Evolutionary conservation across 2,888 invertebrate genomes (phyloP).

Genomic region (Polia nebulosa): DNA sequence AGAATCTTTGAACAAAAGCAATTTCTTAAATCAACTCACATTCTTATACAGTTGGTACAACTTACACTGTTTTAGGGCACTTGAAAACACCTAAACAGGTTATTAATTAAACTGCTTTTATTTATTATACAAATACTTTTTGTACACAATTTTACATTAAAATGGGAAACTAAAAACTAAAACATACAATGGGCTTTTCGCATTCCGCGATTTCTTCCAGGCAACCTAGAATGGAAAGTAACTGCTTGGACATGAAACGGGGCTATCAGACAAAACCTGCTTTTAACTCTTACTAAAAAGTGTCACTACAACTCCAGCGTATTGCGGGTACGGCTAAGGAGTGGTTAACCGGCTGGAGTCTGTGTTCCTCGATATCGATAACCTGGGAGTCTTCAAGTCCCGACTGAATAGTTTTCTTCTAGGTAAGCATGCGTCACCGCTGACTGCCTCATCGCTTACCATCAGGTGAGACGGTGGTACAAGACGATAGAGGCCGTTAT

Average conservation of each 20-base stretch:
- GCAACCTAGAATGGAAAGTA: too few species aligned
- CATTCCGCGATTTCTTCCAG: too few species aligned
- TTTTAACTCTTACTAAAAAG: background rate
- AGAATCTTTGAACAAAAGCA: background rate
- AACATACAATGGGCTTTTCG: too few species aligned
- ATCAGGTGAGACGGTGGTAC: slow-evolving; percentile 14
- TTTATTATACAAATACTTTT: too few species aligned
- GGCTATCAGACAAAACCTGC: too few species aligned
- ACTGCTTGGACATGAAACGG: too few species aligned
- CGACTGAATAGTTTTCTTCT: background rate
- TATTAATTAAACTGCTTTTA: background rate
- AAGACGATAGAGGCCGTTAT: background rate
- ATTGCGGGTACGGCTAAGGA: slow-evolving; percentile 12
- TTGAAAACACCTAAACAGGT: background rate
- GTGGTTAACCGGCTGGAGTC: slow-evolving; percentile 11
- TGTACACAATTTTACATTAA: too few species aligned
- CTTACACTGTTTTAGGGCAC: background rate
- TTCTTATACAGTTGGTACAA: background rate
- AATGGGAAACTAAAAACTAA: too few species aligned
- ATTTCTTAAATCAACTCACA: background rate
- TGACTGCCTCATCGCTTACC: background rate
- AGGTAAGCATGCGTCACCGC: background rate
- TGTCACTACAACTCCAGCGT: slow-evolving; percentile 1
- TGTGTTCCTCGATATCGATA: slow-evolving; percentile 3
- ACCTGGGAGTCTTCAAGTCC: slow-evolving; percentile 9